Evolutionary conservation across 2,113 vertebrate genomes (phyloP), one percentile per base, ranked within the genome.

Genomic region (Apteryx owenii): DNA sequence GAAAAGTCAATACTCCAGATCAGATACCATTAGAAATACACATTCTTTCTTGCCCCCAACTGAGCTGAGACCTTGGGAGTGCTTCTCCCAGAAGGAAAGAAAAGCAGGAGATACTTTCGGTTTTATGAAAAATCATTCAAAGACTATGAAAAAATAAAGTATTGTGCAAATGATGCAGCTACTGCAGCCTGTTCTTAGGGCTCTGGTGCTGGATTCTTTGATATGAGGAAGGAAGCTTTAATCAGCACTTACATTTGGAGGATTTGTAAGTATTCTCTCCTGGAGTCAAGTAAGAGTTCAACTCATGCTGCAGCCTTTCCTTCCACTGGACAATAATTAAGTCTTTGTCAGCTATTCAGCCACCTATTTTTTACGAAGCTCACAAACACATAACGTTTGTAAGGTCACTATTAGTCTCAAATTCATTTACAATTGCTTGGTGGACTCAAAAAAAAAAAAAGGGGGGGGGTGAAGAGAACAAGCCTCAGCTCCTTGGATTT

Each of bases 31-130:
- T 33, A 83, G 46, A 90, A 94, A 89, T 19, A 17, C 56, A 81
- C n/a, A 38, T 64, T 89, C 36, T 70, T 81, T 51, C 46, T 29
- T 18, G 46, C 20, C 31, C 40, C 91, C 87, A 77, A 11, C 81
- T 56, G 54, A 93, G 75, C 62, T 31, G 85, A 93, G 85, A 95
- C 88, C 89, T 94, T 94, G 81, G 44, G 33, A 88, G 22, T 26
- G 36, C 22, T 94, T 53, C 50, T 94, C 75, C 26, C 93, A 93
- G 42, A 72, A 72, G 12, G 11, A 12, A 46, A 78, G 62, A n/a
- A 69, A 85, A 87, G 21, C 69, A 93, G 38, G 33, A 90, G 61
- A 36, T 73, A 82, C 20, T 81, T 95, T 89, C 70, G 68, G 50
- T 75, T 79, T n/a, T 20, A 13, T 40, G 15, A 60, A 65, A 2